Base-by-base conservation (phyloP, 2,113 vertebrate species). In the Patagioenas fasciata region DNA sequence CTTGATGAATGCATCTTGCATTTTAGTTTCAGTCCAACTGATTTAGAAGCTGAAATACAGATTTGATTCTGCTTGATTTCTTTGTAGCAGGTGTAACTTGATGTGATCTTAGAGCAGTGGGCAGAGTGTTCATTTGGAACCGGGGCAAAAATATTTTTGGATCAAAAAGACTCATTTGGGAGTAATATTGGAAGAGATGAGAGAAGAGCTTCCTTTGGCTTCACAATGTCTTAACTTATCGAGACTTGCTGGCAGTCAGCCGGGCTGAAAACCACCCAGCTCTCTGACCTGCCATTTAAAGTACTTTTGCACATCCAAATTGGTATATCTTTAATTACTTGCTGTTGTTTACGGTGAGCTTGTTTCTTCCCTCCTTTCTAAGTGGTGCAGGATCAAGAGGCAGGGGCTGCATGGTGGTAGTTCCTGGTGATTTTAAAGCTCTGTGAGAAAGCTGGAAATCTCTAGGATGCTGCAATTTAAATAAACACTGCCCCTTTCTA, bases 381-480 rank as follows among this genome's bases (percentile, higher is more conserved):
- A 71, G 6, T 48, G 44, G 50, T 1, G 3, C 2, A 6, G 0
- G 1, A 34, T 44, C 13, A 26, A n/a, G 62, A 80, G 60, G 25
- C 29, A 67, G 25, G 50, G 47, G 29, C 29, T 80, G 20, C 18
- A 5, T 23, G 50, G 42, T 81, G 28, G 5, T 67, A 28, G 34
- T 31, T 87, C 20, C 57, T 9, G 2, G 38, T 32, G 19, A 20
- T 57, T 77, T 75, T 21, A 4, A 19, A 20, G 78, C 48, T 89
- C 38, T 64, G 4, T 38, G 54, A 38, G 65, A 78, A 60, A 80
- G 36, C 36, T 75, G 48, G 32, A 57, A 65, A 51, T 71, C 32
- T 47, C 56, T 89, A 48, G 32, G 70, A 34, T 12, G 15, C 50
- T 69, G 57, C 54, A 48, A 20, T 42, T 13, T 69, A 61, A 83